Conservation (phyloP, 92 coral and sea anemone genomes). For the Phenganax subtilis region DNA sequence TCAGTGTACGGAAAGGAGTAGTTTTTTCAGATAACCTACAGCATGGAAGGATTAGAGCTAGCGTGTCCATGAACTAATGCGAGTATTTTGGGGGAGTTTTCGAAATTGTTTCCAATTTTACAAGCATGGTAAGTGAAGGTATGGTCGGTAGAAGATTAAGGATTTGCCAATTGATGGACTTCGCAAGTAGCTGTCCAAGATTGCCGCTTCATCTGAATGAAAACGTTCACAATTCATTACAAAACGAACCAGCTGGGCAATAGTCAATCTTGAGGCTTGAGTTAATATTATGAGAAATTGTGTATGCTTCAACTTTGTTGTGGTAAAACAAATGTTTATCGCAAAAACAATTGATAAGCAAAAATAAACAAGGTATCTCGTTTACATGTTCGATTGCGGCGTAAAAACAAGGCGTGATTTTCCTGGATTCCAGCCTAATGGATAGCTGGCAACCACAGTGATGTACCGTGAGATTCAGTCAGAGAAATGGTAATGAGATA, state of each 20-base stretch:
- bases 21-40: not conserved
- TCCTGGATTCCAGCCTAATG: not conserved
- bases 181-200: conserved; percentile 19
- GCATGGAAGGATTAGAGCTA: not conserved
- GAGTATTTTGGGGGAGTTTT: not conserved
- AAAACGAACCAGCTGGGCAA: conserved; percentile 20
- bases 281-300: not conserved
- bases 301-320: not conserved
- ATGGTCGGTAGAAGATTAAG: conserved; percentile 17
- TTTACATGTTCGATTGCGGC: not conserved
- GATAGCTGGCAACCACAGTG: not conserved
- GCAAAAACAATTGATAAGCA: not conserved
- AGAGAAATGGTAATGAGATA: no score
- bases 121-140: not conserved
- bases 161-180: conserved; percentile 27
- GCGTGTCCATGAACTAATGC: not conserved
- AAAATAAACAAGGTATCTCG: not conserved
- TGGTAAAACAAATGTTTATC: not conserved
- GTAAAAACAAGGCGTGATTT: not conserved
- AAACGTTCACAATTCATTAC: conserved; percentile 9
- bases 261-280: not conserved
- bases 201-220: conserved; percentile 4
- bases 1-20: not conserved
- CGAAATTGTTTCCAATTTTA: not conserved
- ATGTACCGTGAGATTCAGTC: not conserved